phyloP scores from a whole-genome alignment of 2,113 vertebrate species.

The Nerophis ophidion region DNA sequence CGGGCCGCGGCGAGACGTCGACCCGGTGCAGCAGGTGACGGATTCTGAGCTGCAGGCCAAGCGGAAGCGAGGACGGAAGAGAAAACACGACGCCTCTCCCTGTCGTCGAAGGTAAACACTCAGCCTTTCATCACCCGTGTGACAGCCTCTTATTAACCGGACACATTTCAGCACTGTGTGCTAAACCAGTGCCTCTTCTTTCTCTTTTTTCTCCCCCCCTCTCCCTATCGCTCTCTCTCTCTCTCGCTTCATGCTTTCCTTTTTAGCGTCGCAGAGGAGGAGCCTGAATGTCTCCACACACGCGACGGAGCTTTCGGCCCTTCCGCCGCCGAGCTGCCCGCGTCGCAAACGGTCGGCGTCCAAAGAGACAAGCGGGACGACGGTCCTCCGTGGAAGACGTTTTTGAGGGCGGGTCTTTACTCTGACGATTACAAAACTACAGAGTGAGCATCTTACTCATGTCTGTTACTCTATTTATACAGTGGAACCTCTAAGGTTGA shows the following conservation, averaged over 20 bases:
- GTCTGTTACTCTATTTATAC: neutral
- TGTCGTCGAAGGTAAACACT: constrained; percentile 61
- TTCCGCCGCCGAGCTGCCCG: constrained; percentile 50
- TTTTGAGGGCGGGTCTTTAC: constrained; percentile 93
- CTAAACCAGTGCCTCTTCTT: constrained; percentile 71
- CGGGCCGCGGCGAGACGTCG: constrained; percentile 56
- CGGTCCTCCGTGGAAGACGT: constrained; percentile 85
- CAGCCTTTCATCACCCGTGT: constrained; percentile 41
- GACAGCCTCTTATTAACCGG: constrained; percentile 57
- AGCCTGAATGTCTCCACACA: constrained; percentile 59
- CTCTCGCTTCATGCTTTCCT: constrained; percentile 60
- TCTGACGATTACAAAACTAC: constrained; percentile 94
- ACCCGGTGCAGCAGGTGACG: constrained; percentile 71
- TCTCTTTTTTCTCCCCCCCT: constrained; percentile 64
- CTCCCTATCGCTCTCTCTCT: constrained; percentile 66
- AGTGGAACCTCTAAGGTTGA: neutral
- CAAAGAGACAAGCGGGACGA: constrained; percentile 80
- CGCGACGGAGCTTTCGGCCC: constrained; percentile 66
- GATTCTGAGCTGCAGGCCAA: constrained; percentile 80
- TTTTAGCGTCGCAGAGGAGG: constrained; percentile 73
- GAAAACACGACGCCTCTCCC: constrained; percentile 71
- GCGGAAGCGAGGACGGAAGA: constrained; percentile 80
- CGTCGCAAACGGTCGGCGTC: constrained; percentile 61
- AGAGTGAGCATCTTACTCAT: constrained; percentile 78
- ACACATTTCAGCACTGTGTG: constrained; percentile 71